These are phyloP conservation scores for Reticulitermes lucifugus DNA, from an alignment of 2,888 invertebrate species.

Conservation along the genomic window DNA sequence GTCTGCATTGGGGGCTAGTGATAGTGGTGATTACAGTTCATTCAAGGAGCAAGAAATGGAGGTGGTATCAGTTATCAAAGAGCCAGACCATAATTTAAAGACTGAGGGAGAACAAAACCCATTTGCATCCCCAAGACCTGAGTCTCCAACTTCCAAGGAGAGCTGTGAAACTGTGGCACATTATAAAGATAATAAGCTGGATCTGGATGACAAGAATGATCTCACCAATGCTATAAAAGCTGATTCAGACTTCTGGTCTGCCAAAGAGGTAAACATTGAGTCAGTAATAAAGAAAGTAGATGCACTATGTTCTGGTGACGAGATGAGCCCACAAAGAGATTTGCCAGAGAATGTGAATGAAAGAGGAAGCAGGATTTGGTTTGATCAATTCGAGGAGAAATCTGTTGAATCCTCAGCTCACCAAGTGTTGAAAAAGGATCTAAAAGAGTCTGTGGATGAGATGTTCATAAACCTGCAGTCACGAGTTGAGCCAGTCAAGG, in stretches of 20 bases:
- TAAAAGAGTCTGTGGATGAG: not conserved
- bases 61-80: conserved; percentile 59
- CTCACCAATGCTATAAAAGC: conserved; percentile 42
- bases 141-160: conserved; percentile 11
- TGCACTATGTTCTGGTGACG: conserved; percentile 70
- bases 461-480: not conserved
- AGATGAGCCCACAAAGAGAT: conserved; percentile 52
- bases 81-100: conserved; percentile 56
- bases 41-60: conserved; percentile 56
- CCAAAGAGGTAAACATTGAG: conserved; percentile 83
- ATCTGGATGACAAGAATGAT: conserved; percentile 12
- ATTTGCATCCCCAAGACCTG: conserved; percentile 41
- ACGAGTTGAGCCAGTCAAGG: conserved; percentile 51
- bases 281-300: conserved; percentile 85
- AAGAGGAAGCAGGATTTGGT: not conserved
- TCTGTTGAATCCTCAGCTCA: not conserved
- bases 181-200: conserved; percentile 29
- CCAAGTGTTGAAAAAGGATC: not conserved
- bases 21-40: conserved; percentile 53
- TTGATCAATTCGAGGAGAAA: not conserved
- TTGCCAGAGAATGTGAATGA: not conserved
- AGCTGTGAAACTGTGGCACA: conserved; percentile 18
- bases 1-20: conserved; percentile 49
- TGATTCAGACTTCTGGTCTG: conserved; percentile 82
- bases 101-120: conserved; percentile 36